phyloP scores from a whole-genome alignment of 2,888 invertebrate genomes.

The Drosophila colorata region DNA sequence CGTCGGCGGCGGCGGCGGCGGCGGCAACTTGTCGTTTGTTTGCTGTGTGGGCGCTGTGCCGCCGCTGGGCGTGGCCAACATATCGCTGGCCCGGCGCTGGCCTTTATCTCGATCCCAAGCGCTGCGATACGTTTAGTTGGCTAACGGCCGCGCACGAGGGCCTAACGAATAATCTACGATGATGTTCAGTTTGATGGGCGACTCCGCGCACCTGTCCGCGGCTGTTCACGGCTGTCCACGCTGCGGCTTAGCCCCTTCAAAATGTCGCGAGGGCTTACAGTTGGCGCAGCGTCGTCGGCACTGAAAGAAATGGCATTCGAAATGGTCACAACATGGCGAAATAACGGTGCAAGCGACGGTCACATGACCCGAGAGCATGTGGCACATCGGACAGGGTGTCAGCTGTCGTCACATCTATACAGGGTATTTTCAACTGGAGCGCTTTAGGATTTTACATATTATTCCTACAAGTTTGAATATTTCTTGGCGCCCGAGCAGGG shows the following conservation, averaged over 20 bases:
- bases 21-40: constrained; percentile 46
- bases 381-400: no score
- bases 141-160: constrained; percentile 20
- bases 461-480: no score
- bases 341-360: not conserved
- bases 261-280: constrained; percentile 15
- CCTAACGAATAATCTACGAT: constrained; percentile 25
- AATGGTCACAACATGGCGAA: not conserved
- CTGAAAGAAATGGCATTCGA: constrained; percentile 27
- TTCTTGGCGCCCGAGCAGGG: no score
- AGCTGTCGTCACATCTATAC: not conserved
- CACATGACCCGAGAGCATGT: no score
- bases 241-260: constrained; percentile 13
- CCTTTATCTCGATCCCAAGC: constrained; percentile 14
- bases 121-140: constrained; percentile 23
- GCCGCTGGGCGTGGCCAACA: constrained; percentile 61
- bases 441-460: no score
- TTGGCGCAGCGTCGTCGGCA: constrained; percentile 38
- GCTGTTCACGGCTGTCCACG: constrained; percentile 15
- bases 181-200: constrained; percentile 20
- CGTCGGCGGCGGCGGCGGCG: constrained; percentile 11
- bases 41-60: constrained; percentile 46
- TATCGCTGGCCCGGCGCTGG: constrained; percentile 36
- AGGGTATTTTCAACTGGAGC: not conserved
- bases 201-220: constrained; percentile 15